Base-by-base conservation (phyloP, 2,797 vertebrate genomes). In the Acrossocheilus wenchowensis region DNA sequence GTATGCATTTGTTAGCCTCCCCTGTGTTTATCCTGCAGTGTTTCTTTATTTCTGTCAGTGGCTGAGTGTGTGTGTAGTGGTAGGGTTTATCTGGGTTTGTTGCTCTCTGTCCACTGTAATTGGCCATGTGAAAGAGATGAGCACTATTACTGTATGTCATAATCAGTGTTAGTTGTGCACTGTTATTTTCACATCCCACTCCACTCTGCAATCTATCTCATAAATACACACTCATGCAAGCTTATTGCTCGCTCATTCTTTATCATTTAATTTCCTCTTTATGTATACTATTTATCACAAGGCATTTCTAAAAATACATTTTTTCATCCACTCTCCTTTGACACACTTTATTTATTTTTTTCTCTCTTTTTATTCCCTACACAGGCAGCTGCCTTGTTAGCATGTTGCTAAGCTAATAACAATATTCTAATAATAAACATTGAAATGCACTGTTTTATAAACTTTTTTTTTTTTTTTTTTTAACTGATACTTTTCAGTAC, bases 51-150 rank as follows among this genome's bases (percentile, higher is more conserved):
- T 68, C 11, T 54, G n/a, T 64, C 43, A 50, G 43, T 74, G 14
- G n/a, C 4, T 41, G 64, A 66, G 81, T 81, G 41, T 82, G 78
- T 82, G 85, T 73, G 80, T 71, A 23, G 69, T 15, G 48, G 57
- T 77, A 62, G 36, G 75, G 50, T 69, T 45, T 77, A 79, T 86
- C 69, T 62, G 84, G 72, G 48, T 82, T 60, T 74, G 19, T 75
- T 88, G 86, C 68, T 23, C 54, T 43, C 34, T 81, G 81, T 86
- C 82, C 78, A 77, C 62, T 75, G 78, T 86, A 79, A 87, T 87
- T 90, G 85, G 71, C 71, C 21, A 69, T 82, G 64, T 39, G 78
- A 62, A 48, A 74, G 41, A 81, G 82, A 88, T 82, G 74, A 87
- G 83, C 23, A 50, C 78, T 41, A 54, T 74, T 73, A 43, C 43